Conservation (phyloP, 1,140 invertebrate species). For the Vanessa tameamea region DNA sequence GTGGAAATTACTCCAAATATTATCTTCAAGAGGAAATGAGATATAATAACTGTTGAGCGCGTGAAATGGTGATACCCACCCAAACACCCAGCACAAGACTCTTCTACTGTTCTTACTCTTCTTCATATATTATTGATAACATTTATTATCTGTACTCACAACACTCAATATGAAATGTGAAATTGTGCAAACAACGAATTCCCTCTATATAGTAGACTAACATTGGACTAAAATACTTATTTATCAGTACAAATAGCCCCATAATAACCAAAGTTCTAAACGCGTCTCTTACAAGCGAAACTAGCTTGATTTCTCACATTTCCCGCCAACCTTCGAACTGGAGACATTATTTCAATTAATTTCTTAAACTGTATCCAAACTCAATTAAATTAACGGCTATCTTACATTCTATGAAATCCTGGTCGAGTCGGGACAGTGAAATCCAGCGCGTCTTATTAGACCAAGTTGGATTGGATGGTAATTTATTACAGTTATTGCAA, state of each 20-base stretch:
- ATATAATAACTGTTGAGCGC: no score
- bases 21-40: no score
- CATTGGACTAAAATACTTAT: not conserved
- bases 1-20: no score
- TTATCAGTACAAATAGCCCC: not conserved
- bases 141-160: no score
- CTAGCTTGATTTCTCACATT: conserved; percentile 35
- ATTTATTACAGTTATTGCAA: conserved; percentile 73
- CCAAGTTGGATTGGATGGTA: conserved; percentile 68
- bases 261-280: conserved; percentile 13
- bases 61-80: no score
- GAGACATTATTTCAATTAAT: conserved; percentile 51
- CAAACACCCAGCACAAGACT: no score
- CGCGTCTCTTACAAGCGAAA: conserved; percentile 24
- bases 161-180: no score
- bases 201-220: not conserved
- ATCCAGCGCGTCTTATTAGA: conserved; percentile 62
- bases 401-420: conserved; percentile 49
- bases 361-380: conserved; percentile 54
- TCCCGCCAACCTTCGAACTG: conserved; percentile 33
- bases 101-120: no score
- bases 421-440: conserved; percentile 39
- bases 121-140: no score
- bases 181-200: not conserved
- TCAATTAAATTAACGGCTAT: conserved; percentile 71